Base-by-base conservation (phyloP, 2,888 invertebrate species). In the Troides aeacus region DNA sequence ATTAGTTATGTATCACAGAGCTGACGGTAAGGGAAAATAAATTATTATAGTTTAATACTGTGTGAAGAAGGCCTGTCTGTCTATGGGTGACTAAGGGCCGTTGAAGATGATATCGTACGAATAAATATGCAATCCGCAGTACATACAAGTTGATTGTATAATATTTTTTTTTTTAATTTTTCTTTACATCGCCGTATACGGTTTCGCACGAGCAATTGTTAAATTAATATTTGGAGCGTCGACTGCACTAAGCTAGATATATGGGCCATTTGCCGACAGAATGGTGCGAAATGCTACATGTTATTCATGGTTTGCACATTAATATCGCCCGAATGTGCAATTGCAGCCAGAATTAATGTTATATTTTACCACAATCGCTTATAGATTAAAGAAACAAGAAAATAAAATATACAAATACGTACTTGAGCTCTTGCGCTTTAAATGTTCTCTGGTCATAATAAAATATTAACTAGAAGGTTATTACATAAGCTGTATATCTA, bases 181-280 rank as follows among this genome's bases (percentile, higher is more conserved):
- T 69, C 61, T 69, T 69, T 46, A 42, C 36, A 65, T 62, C 46
- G 21, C 58, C 64, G 42, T 64, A 62, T 60, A 58, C 65, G 50
- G 65, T 77, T 76, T 76, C 73, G 69, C 69, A 77, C 75, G 74
- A 79, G 81, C 85, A 84, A 87, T 85, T 84, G 86, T 84, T 85
- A 84, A 88, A 85, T 86, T 89, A 89, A 89, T 88, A 88, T 89
- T 88, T 87, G 83, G 85, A 81, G 79, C 84, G 85, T 86, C 88
- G 86, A 85, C 87, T 86, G 82, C 87, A 83, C 85, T 90, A 90
- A 91, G 89, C 89, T 82, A 86, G 88, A 90, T 83, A 81, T 89
- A 90, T 89, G 84, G 87, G 75, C 88, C 88, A 89, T 90, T 90
- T 85, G 84, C 84, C 81, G 85, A 85, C 86, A 83, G 84, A 83